A percentile compares a stretch with the other conserved stretches of the same genome.
phyloP scores from a whole-genome alignment of 2,888 invertebrate species.

The Pterostichus madidus region DNA sequence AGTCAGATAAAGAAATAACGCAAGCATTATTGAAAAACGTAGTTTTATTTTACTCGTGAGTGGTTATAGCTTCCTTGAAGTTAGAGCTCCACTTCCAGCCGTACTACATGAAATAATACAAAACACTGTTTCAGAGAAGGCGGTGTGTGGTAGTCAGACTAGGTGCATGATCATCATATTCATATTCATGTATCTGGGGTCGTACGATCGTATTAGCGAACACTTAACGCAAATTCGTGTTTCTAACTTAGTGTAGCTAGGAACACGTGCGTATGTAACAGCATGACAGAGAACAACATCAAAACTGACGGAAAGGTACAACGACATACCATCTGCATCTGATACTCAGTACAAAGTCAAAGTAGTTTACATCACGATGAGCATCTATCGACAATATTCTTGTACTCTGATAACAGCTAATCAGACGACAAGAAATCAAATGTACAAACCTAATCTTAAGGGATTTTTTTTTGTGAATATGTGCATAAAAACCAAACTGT shows the following conservation, averaged over 20 bases:
- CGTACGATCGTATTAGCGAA: slow-evolving; percentile 26
- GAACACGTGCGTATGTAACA: slow-evolving; percentile 35
- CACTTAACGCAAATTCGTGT: slow-evolving; percentile 29
- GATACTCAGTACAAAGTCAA: slow-evolving; percentile 28
- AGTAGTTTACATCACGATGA: slow-evolving; percentile 37
- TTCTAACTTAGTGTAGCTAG: slow-evolving; percentile 13
- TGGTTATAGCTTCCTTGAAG: slow-evolving; percentile 97
- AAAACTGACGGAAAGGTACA: slow-evolving; percentile 62
- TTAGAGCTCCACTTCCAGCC: slow-evolving; percentile 98
- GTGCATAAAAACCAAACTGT: slow-evolving; percentile 57
- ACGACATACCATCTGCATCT: slow-evolving; percentile 59
- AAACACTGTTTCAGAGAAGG: slow-evolving; percentile 73
- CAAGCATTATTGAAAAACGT: slow-evolving; percentile 77
- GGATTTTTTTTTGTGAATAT: slow-evolving; percentile 13
- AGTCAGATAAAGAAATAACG: slow-evolving; percentile 75
- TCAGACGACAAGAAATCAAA: slow-evolving; percentile 47
- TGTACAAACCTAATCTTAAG: slow-evolving; percentile 26
- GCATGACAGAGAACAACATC: slow-evolving; percentile 57
- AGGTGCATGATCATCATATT: slow-evolving; percentile 60
- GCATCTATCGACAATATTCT: slow-evolving; percentile 32
- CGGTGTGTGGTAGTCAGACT: slow-evolving; percentile 66
- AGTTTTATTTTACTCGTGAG: slow-evolving; percentile 88
- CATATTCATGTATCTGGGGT: neutral
- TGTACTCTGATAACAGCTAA: slow-evolving; percentile 37
- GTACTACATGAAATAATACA: slow-evolving; percentile 83